Percentiles rank a stretch among this genome's conserved stretches.
Conservation (phyloP, 2,888 invertebrate genomes). For the Serripes groenlandicus region DNA sequence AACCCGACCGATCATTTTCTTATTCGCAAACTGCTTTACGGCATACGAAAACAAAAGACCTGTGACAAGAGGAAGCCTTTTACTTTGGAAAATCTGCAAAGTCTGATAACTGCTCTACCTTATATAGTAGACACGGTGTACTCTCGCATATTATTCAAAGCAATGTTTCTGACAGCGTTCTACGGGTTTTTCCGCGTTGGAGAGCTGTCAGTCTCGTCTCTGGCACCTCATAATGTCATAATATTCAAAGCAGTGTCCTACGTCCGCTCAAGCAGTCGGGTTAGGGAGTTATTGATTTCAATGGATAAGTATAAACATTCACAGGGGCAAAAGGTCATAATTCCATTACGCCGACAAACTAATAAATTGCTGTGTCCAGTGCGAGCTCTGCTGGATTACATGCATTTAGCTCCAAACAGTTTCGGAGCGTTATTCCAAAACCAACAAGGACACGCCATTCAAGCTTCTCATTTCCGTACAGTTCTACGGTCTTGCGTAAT, state of each 20-base stretch:
- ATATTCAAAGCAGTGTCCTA: not conserved
- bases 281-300: not conserved
- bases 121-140: not conserved
- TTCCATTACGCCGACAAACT: not conserved
- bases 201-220: not conserved
- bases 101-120: not conserved
- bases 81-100: not conserved
- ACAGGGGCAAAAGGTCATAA: not conserved
- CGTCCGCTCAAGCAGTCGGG: not conserved
- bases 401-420: not conserved
- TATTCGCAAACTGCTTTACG: conserved; percentile 29
- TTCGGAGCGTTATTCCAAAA: conserved; percentile 17
- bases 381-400: not conserved
- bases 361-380: conserved; percentile 28
- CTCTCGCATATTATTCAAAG: not conserved
- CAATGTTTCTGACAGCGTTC: conserved; percentile 7
- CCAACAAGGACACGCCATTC: conserved; percentile 10
- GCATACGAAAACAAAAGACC: not conserved
- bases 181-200: conserved; percentile 4
- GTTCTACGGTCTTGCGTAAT: not conserved
- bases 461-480: conserved; percentile 4
- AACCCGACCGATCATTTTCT: conserved; percentile 22
- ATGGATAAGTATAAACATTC: not conserved
- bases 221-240: not conserved
- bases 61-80: conserved; percentile 36